Evolutionary conservation across 2,888 invertebrate species (phyloP).

Genomic region (Lamproptera curius): DNA sequence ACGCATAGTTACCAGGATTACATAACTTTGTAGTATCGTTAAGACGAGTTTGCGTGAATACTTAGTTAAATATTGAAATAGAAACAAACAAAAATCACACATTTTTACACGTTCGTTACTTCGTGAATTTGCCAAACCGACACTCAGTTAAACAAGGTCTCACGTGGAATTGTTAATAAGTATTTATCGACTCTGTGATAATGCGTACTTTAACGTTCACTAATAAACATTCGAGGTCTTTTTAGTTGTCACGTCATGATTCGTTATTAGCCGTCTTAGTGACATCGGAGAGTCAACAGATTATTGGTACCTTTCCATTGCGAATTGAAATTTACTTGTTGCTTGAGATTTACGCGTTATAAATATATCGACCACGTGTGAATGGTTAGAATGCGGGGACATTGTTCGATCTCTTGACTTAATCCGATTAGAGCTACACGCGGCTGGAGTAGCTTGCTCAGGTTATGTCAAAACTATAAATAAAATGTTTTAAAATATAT

Average conservation of each 20-base stretch:
- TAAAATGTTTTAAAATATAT: not conserved
- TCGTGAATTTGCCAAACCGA: not conserved
- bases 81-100: not conserved
- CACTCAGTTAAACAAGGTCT: not conserved
- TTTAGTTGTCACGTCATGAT: too few relatives aligned
- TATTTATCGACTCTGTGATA: not conserved
- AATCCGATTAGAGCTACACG: slow-evolving; percentile 57
- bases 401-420: slow-evolving; percentile 43
- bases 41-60: not conserved
- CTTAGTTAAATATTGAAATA: not conserved
- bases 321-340: not conserved
- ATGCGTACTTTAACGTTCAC: not conserved
- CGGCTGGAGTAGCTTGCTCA: slow-evolving; percentile 41
- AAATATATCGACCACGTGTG: slow-evolving; percentile 63
- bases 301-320: slow-evolving; percentile 1
- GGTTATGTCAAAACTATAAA: not conserved
- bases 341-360: slow-evolving; percentile 31
- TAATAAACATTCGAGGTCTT: slow-evolving; percentile 5
- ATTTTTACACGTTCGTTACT: not conserved
- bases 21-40: not conserved
- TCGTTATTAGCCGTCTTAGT: not conserved
- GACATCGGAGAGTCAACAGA: slow-evolving; percentile 1
- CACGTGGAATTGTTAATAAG: not conserved
- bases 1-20: not conserved
- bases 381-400: slow-evolving; percentile 39